Base-by-base conservation (phyloP, 2,888 invertebrate species). In the Drosophila formosana region DNA sequence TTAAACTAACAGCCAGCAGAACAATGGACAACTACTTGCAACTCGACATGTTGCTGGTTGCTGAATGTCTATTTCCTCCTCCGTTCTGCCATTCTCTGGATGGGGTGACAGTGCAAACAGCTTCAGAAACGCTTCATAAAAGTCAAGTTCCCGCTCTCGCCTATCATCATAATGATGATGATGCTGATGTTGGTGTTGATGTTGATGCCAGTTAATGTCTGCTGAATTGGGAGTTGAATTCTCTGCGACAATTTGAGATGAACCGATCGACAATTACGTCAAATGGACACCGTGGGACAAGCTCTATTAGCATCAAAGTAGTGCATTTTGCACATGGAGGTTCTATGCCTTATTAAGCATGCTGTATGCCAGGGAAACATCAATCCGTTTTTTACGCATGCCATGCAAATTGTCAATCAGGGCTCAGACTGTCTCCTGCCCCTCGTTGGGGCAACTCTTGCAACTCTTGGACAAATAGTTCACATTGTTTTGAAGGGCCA, bases 1-100 rank as follows among this genome's bases (percentile, higher is more conserved):
- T 88, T 88, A 88, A 83, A 88, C 86, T 82, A 83, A 88, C 83
- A 83, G 88, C 86, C 70, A 61, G 41, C 65, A 78, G 63, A 65
- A 75, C 78, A 78, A 78, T 78, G 85, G 63, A 73, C 82, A 79
- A 72, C 82, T 77, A 72, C 82, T 78, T 69, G 82, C 76, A 74
- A 66, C 71, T 66, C 52, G 61, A 34, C 63, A 63, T 77, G 46
- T 51, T 43, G 55, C 43, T 47, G 26, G 50, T 51, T 43, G 55
- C 43, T 47, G 26, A 39, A 7, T 13, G n/a, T 13, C 32, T 18
- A 4, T 13, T n/a, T 25, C 11, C 8, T n/a, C 11, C 18, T 23
- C 7, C 4, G 37, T 18, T 18, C 18, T 1, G 18, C 18, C 18
- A 11, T 11, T 37, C 8, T n/a, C 13, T 55, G 50, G 61, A 66